phyloP scores from a whole-genome alignment of 1,140 invertebrate species.

The Araneus ventricosus region DNA sequence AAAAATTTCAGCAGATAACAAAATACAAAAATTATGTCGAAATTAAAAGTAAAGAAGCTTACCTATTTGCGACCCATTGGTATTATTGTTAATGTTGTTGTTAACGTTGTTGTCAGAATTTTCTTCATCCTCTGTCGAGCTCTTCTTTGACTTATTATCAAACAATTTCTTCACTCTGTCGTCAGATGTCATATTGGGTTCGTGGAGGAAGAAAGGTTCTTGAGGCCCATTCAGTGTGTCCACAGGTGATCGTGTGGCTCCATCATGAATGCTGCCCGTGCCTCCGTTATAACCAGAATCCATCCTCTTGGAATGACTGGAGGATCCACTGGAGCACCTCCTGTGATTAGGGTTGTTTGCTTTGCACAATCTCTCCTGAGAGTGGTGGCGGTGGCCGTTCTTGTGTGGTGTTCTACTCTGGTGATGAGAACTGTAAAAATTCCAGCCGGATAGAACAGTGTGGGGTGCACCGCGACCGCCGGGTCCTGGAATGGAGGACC shows the following conservation, averaged over 20 bases:
- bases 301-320: constrained; percentile 78
- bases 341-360: constrained; percentile 51
- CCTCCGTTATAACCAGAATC: constrained; percentile 79
- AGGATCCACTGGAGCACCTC: constrained; percentile 24
- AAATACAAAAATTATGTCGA: no score
- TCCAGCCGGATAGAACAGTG: constrained; percentile 61
- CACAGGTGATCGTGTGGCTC: constrained; percentile 77
- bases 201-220: constrained; percentile 89
- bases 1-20: no score
- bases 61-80: constrained; percentile 66
- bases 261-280: constrained; percentile 79
- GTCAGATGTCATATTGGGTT: constrained; percentile 87
- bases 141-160: constrained; percentile 77
- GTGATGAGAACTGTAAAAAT: constrained; percentile 71
- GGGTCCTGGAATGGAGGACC: constrained; percentile 10
- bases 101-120: neutral
- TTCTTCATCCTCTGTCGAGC: neutral
- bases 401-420: constrained; percentile 36
- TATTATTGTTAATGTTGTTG: constrained; percentile 18
- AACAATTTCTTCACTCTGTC: constrained; percentile 90
- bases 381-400: constrained; percentile 46
- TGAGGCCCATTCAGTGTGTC: constrained; percentile 78
- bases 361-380: constrained; percentile 59
- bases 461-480: constrained; percentile 56
- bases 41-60: neutral